A percentile compares a stretch with the other conserved stretches of the same genome.
phyloP scores from a whole-genome alignment of 2,113 vertebrate species.

The Taxidea taxus region DNA sequence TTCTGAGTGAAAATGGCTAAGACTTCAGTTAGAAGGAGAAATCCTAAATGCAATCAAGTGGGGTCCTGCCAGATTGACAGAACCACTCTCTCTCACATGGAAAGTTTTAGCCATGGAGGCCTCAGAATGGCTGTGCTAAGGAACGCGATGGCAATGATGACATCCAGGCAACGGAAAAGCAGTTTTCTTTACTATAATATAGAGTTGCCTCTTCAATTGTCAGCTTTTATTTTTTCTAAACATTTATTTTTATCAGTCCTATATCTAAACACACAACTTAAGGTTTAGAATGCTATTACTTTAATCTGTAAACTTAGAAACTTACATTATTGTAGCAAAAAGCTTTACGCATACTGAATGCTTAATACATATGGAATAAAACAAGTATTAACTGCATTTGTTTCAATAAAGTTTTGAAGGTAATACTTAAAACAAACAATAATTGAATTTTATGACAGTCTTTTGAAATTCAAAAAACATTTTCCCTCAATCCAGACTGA shows the following conservation, averaged over 20 bases:
- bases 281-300: background rate
- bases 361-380: background rate
- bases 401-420: conserved; percentile 7
- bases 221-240: background rate
- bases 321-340: background rate
- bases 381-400: background rate
- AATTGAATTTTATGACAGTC: conserved; percentile 8
- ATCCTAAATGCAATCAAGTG: background rate
- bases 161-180: background rate
- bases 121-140: background rate
- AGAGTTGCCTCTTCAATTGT: background rate
- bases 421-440: conserved; percentile 23
- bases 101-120: background rate
- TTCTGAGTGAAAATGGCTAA: background rate
- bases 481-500: background rate
- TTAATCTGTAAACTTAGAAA: background rate
- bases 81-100: background rate
- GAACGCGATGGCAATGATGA: background rate
- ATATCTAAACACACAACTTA: background rate
- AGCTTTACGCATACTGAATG: background rate
- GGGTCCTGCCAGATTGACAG: background rate
- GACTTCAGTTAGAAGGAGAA: background rate
- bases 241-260: background rate
- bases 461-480: background rate
- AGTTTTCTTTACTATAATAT: background rate